Conservation (phyloP, 2,888 invertebrate genomes). For the Drosophila neonasuta region DNA sequence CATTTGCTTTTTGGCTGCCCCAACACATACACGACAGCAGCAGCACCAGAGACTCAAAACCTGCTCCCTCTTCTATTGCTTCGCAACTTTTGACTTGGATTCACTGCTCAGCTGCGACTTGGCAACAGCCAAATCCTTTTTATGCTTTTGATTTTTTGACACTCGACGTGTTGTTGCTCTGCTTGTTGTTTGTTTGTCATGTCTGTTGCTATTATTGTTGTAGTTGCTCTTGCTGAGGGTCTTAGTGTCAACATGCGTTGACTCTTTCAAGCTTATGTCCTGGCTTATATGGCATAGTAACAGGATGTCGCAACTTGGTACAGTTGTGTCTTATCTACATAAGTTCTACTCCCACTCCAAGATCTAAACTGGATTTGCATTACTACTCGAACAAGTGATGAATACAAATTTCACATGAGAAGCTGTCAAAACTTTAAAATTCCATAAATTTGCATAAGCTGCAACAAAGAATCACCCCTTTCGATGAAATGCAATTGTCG, state of each 20-base stretch:
- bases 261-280: conserved; percentile 63
- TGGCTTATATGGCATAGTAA: conserved; percentile 49
- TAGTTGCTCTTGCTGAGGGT: conserved; percentile 51
- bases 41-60: neutral
- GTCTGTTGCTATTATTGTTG: conserved; percentile 28
- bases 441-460: conserved; percentile 48
- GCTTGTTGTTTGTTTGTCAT: conserved; percentile 53
- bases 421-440: conserved; percentile 31
- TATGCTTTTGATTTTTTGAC: conserved; percentile 79
- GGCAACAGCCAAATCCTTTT: conserved; percentile 77
- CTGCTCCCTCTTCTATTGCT: neutral
- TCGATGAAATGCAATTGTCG: conserved; percentile 7
- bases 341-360: conserved; percentile 17
- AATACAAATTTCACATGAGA: conserved; percentile 23
- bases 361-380: conserved; percentile 50
- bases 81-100: conserved; percentile 18
- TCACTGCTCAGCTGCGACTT: conserved; percentile 55
- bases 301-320: conserved; percentile 52
- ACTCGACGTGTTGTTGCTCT: conserved; percentile 62
- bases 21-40: conserved; percentile 17
- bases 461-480: conserved; percentile 6
- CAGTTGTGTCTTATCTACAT: conserved; percentile 55
- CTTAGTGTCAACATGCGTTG: conserved; percentile 76
- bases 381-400: conserved; percentile 14
- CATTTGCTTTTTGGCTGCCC: conserved; percentile 59